Evolutionary conservation across 1,140 invertebrate genomes (phyloP).

Genomic region (Zaprionus kolodkinae): DNA sequence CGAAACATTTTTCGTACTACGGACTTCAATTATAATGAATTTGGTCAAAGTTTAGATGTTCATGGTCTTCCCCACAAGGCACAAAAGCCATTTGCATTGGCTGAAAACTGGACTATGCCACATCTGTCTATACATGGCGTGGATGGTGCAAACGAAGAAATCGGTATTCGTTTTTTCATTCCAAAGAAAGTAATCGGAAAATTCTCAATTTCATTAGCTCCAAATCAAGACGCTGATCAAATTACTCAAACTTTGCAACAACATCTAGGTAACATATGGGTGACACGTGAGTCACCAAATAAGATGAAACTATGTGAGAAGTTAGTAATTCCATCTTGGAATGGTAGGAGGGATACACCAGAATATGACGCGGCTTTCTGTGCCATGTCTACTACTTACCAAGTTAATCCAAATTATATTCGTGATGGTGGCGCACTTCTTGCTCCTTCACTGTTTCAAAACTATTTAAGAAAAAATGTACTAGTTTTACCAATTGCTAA

Average conservation of each 20-base stretch:
- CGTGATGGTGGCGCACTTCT: slow-evolving; percentile 38
- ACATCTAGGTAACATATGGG: slow-evolving; percentile 89
- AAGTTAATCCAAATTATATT: slow-evolving; percentile 89
- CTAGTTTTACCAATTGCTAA: slow-evolving; percentile 41
- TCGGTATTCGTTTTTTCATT: slow-evolving; percentile 97
- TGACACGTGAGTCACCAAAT: slow-evolving; percentile 91
- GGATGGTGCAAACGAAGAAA: slow-evolving; percentile 91
- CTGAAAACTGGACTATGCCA: slow-evolving; percentile 95
- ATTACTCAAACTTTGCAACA: slow-evolving; percentile 89
- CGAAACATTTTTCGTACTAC: slow-evolving; percentile 8
- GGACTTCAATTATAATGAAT: slow-evolving; percentile 36
- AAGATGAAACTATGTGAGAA: slow-evolving; percentile 88
- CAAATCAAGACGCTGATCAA: slow-evolving; percentile 92
- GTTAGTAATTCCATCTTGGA: slow-evolving; percentile 90
- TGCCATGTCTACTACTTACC: slow-evolving; percentile 94
- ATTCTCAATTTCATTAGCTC: slow-evolving; percentile 97
- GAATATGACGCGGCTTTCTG: slow-evolving; percentile 94
- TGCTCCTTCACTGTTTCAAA: slow-evolving; percentile 34
- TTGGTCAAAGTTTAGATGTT: slow-evolving; percentile 87
- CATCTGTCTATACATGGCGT: slow-evolving; percentile 96
- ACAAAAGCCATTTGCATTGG: slow-evolving; percentile 90
- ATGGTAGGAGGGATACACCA: slow-evolving; percentile 93
- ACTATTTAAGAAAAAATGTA: slow-evolving; percentile 32
- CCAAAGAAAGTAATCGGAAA: slow-evolving; percentile 96
- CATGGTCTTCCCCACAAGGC: slow-evolving; percentile 89